These are phyloP conservation scores for Archivesica marissinica DNA, from an alignment of 1,140 invertebrate genomes.

Conservation along the genomic window DNA sequence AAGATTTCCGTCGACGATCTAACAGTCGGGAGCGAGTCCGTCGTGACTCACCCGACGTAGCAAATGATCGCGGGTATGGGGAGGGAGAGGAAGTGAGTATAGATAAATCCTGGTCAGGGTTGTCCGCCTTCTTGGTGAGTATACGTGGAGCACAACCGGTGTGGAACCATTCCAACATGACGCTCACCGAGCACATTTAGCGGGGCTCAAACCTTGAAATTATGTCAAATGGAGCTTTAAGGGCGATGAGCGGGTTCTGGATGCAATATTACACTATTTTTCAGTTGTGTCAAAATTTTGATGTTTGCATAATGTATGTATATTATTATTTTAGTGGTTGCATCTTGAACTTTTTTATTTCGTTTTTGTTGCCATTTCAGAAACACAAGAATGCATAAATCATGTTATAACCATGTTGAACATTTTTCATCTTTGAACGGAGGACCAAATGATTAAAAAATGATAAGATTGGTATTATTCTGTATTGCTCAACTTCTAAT, in stretches of 20 bases:
- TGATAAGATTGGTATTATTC: too few relatives aligned
- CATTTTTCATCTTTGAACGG: not conserved
- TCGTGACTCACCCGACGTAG: constrained; percentile 87
- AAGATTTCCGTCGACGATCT: constrained; percentile 83
- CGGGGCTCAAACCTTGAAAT: constrained; percentile 5
- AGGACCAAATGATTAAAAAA: too few relatives aligned
- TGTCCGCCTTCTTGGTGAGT: constrained; percentile 78
- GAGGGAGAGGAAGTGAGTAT: constrained; percentile 87
- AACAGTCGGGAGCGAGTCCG: constrained; percentile 85
- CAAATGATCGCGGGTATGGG: constrained; percentile 85
- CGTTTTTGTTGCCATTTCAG: not conserved
- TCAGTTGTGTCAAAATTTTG: constrained; percentile 25
- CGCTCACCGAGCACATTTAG: constrained; percentile 17
- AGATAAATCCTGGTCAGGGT: constrained; percentile 73
- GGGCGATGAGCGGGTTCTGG: constrained; percentile 47
- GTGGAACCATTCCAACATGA: constrained; percentile 68
- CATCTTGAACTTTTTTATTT: constrained; percentile 34
- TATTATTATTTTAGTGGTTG: constrained; percentile 13
- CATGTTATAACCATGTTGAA: not conserved
- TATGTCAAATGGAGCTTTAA: constrained; percentile 29
- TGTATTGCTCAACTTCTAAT: too few relatives aligned
- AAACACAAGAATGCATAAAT: not conserved
- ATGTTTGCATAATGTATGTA: constrained; percentile 43
- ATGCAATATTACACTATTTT: constrained; percentile 27
- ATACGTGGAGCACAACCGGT: constrained; percentile 73